A percentile compares a stretch with the other conserved stretches of the same genome.
Conservation (phyloP, 2,797 vertebrate genomes). For the Okamejei kenojei region DNA sequence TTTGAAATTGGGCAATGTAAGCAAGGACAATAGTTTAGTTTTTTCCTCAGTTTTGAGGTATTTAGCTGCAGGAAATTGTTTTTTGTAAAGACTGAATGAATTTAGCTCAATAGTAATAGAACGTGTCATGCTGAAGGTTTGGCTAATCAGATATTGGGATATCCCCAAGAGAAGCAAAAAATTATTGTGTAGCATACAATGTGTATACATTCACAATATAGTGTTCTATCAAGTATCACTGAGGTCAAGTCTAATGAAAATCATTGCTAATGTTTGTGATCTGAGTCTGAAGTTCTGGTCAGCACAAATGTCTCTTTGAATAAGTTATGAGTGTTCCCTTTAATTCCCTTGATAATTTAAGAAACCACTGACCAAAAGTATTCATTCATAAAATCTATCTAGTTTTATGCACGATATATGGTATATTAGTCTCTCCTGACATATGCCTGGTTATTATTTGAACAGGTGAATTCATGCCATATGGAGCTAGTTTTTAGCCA, state of each 20-base stretch:
- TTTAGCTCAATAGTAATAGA: background rate
- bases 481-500: background rate
- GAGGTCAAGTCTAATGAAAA: background rate
- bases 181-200: background rate
- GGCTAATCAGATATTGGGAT: background rate
- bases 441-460: background rate
- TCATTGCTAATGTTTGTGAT: background rate
- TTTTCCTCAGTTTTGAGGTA: background rate
- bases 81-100: background rate
- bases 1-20: background rate
- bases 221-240: background rate
- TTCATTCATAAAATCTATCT: background rate
- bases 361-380: background rate
- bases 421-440: background rate
- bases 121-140: background rate
- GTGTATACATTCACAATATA: background rate
- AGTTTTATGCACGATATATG: background rate
- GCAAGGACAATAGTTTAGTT: background rate
- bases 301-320: background rate
- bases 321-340: background rate
- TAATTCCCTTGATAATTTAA: background rate
- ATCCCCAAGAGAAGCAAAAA: background rate
- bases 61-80: background rate
- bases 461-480: background rate
- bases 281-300: background rate